Evolutionary conservation across 2,888 invertebrate species (phyloP).

Genomic region (Pemphredon lugubris): DNA sequence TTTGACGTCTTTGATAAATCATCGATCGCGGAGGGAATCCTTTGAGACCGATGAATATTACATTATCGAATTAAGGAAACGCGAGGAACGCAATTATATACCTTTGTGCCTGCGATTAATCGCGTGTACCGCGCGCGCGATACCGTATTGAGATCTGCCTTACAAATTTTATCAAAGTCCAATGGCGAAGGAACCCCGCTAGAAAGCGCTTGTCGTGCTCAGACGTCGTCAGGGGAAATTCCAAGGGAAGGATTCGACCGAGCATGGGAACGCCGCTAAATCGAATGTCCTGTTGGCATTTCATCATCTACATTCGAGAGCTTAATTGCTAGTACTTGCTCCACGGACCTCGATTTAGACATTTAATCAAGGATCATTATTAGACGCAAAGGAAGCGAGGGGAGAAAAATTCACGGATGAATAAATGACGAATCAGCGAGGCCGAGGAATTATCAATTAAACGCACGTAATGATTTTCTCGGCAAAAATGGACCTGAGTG

Average conservation of each 20-base stretch:
- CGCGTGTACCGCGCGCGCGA: no score
- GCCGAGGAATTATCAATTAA: no score
- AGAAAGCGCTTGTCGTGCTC: constrained; percentile 33
- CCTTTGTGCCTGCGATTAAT: no score
- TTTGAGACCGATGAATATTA: constrained; percentile 16
- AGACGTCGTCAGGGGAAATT: constrained; percentile 15
- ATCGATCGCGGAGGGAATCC: constrained; percentile 4
- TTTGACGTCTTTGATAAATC: constrained; percentile 2
- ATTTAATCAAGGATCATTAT: constrained; percentile 31
- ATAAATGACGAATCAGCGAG: no score
- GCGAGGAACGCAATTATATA: no score
- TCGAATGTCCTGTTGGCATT: constrained; percentile 44
- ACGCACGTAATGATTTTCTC: no score
- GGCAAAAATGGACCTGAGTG: no score
- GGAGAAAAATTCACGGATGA: no score
- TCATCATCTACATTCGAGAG: constrained; percentile 29
- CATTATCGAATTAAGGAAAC: no score
- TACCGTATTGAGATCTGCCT: no score
- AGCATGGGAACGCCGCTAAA: constrained; percentile 18
- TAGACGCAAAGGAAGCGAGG: not conserved
- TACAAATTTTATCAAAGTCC: no score
- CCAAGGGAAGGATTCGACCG: constrained; percentile 5
- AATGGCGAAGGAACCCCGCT: not conserved
- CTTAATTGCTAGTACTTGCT: constrained; percentile 47
- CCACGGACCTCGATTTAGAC: constrained; percentile 14